A percentile compares a stretch with the other conserved stretches of the same genome.
Conservation (phyloP, 2,888 invertebrate genomes). For the Xylota sylvarum region DNA sequence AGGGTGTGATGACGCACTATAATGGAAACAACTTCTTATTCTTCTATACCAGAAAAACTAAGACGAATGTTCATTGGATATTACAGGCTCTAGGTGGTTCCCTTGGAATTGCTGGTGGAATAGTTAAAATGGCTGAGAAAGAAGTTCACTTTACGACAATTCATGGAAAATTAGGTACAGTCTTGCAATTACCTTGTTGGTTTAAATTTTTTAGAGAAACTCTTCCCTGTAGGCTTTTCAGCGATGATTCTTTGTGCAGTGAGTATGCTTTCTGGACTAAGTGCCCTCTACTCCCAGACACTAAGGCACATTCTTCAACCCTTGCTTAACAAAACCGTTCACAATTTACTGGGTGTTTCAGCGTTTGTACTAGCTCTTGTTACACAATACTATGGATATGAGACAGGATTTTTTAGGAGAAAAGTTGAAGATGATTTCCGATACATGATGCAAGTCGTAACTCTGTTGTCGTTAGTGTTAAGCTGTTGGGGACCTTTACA, state of each 20-base stretch:
- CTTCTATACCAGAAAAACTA: slow-evolving; percentile 79
- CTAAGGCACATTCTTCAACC: slow-evolving; percentile 78
- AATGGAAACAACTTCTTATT: slow-evolving; percentile 80
- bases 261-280: slow-evolving; percentile 80
- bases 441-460: slow-evolving; percentile 79
- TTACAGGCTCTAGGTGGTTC: slow-evolving; percentile 80
- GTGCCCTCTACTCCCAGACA: slow-evolving; percentile 78
- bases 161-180: slow-evolving; percentile 77
- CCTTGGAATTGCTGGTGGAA: slow-evolving; percentile 81
- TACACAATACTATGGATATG: slow-evolving; percentile 82
- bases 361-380: slow-evolving; percentile 81
- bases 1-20: slow-evolving; percentile 82
- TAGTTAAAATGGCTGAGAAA: slow-evolving; percentile 79
- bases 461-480: slow-evolving; percentile 79
- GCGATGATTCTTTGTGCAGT: slow-evolving; percentile 81
- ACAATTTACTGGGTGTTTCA: slow-evolving; percentile 80
- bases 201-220: neutral
- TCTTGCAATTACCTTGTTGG: neutral
- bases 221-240: slow-evolving; percentile 40
- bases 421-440: slow-evolving; percentile 78
- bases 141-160: slow-evolving; percentile 75
- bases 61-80: slow-evolving; percentile 80
- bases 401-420: slow-evolving; percentile 79
- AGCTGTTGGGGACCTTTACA: slow-evolving; percentile 81
- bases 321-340: slow-evolving; percentile 81